Conservation (phyloP, 2,888 invertebrate genomes). For the Brassicogethes aeneus region DNA sequence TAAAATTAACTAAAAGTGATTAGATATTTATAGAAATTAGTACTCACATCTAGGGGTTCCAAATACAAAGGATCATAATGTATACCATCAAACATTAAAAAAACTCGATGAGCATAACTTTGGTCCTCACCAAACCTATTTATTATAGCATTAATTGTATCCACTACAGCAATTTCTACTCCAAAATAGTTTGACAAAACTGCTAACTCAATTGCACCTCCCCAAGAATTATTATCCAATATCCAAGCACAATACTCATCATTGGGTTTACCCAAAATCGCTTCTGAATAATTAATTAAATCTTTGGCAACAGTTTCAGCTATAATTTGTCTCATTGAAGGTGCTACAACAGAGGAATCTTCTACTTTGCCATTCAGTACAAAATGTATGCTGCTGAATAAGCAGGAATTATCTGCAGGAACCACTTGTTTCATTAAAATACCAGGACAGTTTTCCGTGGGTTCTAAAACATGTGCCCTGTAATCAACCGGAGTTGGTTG, state of each 20-base stretch:
- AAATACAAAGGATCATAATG: slow-evolving; percentile 92
- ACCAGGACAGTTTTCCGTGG: slow-evolving; percentile 42
- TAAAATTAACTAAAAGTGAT: too few species aligned
- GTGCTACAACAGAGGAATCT: slow-evolving; percentile 61
- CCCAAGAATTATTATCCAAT: slow-evolving; percentile 81
- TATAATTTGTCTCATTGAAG: slow-evolving; percentile 77
- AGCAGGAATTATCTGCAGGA: slow-evolving; percentile 92
- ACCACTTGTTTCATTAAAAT: slow-evolving; percentile 84
- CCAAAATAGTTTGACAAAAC: slow-evolving; percentile 80
- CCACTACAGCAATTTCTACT: slow-evolving; percentile 88
- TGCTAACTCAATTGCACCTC: slow-evolving; percentile 91
- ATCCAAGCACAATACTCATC: slow-evolving; percentile 88
- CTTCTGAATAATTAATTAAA: slow-evolving; percentile 71
- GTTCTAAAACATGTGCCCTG: slow-evolving; percentile 4
- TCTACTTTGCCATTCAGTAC: slow-evolving; percentile 70
- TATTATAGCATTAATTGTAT: slow-evolving; percentile 81
- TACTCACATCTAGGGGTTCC: slow-evolving; percentile 68
- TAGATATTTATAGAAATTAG: too few species aligned
- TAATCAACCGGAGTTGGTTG: neutral
- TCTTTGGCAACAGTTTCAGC: slow-evolving; percentile 75
- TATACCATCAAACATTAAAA: slow-evolving; percentile 89
- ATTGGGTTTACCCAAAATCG: slow-evolving; percentile 73
- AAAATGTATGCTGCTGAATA: slow-evolving; percentile 83
- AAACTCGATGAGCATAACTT: slow-evolving; percentile 72
- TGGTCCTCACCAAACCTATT: slow-evolving; percentile 92